Evolutionary conservation across 2,113 vertebrate genomes (phyloP).

Genomic region (Pleuronectes platessa): DNA sequence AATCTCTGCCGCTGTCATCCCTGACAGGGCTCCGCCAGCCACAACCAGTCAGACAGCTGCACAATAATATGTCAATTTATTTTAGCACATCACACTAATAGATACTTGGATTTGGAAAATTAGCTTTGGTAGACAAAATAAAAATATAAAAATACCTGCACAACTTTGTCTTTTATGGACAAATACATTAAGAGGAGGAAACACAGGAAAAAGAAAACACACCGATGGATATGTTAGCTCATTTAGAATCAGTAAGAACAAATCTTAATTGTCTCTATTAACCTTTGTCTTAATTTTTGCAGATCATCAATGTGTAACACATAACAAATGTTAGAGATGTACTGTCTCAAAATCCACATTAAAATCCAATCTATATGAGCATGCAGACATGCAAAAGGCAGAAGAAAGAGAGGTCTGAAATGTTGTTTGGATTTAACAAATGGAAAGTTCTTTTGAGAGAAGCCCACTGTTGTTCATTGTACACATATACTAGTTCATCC

Average conservation of each 20-base stretch:
- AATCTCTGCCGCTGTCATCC: constrained; percentile 61
- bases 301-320: too few species aligned
- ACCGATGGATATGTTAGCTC: too few species aligned
- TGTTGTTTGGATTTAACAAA: constrained; percentile 22
- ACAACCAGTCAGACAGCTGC: constrained; percentile 55
- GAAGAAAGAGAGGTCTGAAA: not conserved
- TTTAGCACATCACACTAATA: constrained; percentile 53
- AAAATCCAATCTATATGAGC: too few species aligned
- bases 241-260: not conserved
- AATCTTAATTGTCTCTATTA: too few species aligned
- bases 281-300: too few species aligned
- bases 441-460: constrained; percentile 7
- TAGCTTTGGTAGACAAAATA: constrained; percentile 20
- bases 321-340: too few species aligned
- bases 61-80: constrained; percentile 59
- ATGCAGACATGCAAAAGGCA: not conserved
- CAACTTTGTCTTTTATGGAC: not conserved
- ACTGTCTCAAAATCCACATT: too few species aligned
- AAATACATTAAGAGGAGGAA: not conserved
- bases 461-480: constrained; percentile 41
- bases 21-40: constrained; percentile 62
- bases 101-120: constrained; percentile 40
- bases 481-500: constrained; percentile 53
- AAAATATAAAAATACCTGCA: not conserved
- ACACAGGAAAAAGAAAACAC: not conserved